phyloP scores from a whole-genome alignment of 2,797 vertebrate species.

The Jordanella pulchra region DNA sequence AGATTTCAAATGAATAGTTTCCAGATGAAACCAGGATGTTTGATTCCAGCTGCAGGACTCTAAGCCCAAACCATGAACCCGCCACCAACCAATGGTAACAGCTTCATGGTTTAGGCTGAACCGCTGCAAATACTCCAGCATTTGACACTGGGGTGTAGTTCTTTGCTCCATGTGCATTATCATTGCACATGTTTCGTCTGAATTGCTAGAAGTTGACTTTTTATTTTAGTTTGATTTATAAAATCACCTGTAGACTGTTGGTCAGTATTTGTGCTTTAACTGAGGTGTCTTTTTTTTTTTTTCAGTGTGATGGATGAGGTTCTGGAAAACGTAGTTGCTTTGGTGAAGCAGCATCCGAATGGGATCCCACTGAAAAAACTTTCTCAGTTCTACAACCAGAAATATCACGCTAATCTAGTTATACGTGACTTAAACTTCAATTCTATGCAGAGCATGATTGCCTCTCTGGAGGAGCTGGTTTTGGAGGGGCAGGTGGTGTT shows the following conservation, averaged over 20 bases:
- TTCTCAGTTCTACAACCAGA: slow-evolving; percentile 47
- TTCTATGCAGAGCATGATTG: slow-evolving; percentile 54
- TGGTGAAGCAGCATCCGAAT: slow-evolving; percentile 50
- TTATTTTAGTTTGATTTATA: neutral
- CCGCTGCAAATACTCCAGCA: no score
- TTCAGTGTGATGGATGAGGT: slow-evolving; percentile 51
- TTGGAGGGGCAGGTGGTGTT: slow-evolving; percentile 44
- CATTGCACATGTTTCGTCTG: no score
- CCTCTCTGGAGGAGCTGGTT: slow-evolving; percentile 56
- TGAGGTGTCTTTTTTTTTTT: slow-evolving; percentile 5
- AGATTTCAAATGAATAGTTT: no score
- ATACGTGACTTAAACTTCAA: slow-evolving; percentile 53
- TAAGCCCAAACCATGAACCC: no score
- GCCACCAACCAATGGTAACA: no score
- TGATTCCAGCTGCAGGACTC: no score
- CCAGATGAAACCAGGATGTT: no score
- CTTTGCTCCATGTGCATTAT: no score
- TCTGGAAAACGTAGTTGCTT: slow-evolving; percentile 50
- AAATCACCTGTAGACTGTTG: neutral
- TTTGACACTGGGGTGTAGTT: no score
- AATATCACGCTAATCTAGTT: slow-evolving; percentile 61
- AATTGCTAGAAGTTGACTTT: neutral
- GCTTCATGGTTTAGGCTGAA: no score
- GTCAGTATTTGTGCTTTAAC: neutral
- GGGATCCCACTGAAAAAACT: slow-evolving; percentile 69